phyloP scores from a whole-genome alignment of 2,888 invertebrate genomes.

The Oligia fasciuncula region DNA sequence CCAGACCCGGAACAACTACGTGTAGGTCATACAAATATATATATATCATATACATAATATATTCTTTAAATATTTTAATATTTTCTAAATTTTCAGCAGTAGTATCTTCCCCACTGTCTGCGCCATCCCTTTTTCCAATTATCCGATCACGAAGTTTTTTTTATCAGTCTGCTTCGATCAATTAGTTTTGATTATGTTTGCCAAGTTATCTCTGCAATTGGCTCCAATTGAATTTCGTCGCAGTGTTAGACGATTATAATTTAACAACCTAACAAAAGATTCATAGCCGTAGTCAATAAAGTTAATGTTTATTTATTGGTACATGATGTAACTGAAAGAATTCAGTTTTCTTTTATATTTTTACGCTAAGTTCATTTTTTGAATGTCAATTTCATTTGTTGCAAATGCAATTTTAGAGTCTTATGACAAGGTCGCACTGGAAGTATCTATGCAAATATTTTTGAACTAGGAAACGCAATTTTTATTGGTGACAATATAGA shows the following conservation, averaged over 20 bases:
- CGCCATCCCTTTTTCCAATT: constrained; percentile 16
- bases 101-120: background rate
- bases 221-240: constrained; percentile 13
- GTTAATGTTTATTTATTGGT: constrained; percentile 26
- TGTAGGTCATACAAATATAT: too few relatives aligned
- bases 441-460: constrained; percentile 31
- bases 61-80: background rate
- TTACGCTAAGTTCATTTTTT: constrained; percentile 20
- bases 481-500: constrained; percentile 39
- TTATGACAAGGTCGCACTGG: constrained; percentile 40
- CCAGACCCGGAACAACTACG: too few relatives aligned
- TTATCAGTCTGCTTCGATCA: constrained; percentile 20
- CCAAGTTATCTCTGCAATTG: constrained; percentile 26
- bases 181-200: constrained; percentile 31
- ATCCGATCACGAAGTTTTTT: background rate
- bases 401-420: constrained; percentile 45
- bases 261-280: constrained; percentile 35
- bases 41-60: background rate
- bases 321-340: constrained; percentile 9
- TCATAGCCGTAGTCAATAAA: constrained; percentile 20
- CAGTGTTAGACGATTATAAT: background rate
- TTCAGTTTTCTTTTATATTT: constrained; percentile 15
- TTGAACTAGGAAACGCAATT: constrained; percentile 32
- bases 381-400: constrained; percentile 37
- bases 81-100: background rate